These are phyloP conservation scores for Tillus elongatus DNA, from an alignment of 2,888 invertebrate species.

Conservation along the genomic window DNA sequence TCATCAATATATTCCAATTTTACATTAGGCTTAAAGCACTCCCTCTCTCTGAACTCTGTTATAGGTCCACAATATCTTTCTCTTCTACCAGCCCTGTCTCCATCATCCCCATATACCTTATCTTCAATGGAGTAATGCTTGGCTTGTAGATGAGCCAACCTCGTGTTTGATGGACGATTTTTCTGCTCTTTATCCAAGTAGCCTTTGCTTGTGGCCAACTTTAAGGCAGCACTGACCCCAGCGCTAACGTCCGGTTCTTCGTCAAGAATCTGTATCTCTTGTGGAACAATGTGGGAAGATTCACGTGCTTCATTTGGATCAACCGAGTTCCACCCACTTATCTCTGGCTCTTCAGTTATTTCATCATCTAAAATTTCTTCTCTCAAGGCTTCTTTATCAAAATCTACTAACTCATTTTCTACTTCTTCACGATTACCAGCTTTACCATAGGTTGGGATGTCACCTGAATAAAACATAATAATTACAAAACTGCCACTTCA, in stretches of 20 bases:
- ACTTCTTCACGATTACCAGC: conserved; percentile 84
- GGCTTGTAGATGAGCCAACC: conserved; percentile 66
- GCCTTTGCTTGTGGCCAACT: conserved; percentile 83
- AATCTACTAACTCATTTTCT: conserved; percentile 38
- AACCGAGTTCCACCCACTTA: conserved; percentile 48
- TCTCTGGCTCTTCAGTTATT: conserved; percentile 28
- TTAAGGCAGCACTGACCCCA: conserved; percentile 88
- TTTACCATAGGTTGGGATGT: conserved; percentile 89
- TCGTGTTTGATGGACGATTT: conserved; percentile 61
- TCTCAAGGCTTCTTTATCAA: conserved; percentile 24
- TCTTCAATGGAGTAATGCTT: conserved; percentile 75
- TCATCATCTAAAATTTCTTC: conserved; percentile 34
- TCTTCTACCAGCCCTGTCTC: conserved; percentile 53
- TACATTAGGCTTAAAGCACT: conserved; percentile 82
- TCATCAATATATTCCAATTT: conserved; percentile 97
- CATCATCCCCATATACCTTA: conserved; percentile 67
- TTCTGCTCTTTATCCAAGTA: conserved; percentile 77
- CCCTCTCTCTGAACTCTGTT: conserved; percentile 86
- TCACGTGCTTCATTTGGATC: conserved; percentile 42
- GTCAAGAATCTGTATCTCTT: conserved; percentile 65
- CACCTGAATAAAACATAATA: too few relatives aligned
- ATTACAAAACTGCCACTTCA: too few relatives aligned
- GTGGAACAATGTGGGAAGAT: conserved; percentile 39
- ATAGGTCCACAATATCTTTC: conserved; percentile 77
- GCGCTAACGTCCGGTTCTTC: conserved; percentile 86